Conservation (phyloP, 2,797 vertebrate genomes). For the Sebastes hopkinsi region DNA sequence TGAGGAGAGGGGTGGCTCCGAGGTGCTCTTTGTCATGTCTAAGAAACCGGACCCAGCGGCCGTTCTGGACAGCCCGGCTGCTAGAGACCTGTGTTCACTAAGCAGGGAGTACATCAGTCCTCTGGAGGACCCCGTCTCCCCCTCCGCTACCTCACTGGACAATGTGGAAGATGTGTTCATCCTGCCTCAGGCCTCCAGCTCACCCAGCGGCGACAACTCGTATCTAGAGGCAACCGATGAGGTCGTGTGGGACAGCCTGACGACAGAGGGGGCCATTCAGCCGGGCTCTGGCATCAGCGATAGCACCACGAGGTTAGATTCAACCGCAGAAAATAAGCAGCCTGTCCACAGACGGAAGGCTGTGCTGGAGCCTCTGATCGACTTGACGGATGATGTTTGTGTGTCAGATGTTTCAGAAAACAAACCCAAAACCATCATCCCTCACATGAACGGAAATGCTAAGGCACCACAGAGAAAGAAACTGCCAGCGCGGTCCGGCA, state of each 20-base stretch:
- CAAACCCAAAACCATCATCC: constrained; percentile 31
- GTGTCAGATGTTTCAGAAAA: constrained; percentile 34
- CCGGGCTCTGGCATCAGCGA: constrained; percentile 20
- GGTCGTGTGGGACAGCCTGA: constrained; percentile 22
- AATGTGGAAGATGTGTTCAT: constrained; percentile 70
- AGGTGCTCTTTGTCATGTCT: constrained; percentile 68
- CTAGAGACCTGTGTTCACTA: constrained; percentile 49
- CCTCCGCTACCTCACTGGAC: constrained; percentile 73
- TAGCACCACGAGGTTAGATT: constrained; percentile 23
- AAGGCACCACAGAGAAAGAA: constrained; percentile 61
- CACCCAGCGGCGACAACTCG: constrained; percentile 64
- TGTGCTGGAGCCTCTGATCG: constrained; percentile 39
- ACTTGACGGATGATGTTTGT: constrained; percentile 53
- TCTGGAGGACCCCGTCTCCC: constrained; percentile 78
- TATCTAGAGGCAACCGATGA: constrained; percentile 35
- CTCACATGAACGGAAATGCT: constrained; percentile 64
- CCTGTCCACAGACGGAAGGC: constrained; percentile 15
- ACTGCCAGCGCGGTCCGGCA: constrained; percentile 73
- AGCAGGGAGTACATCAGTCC: constrained; percentile 75
- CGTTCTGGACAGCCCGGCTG: constrained; percentile 16
- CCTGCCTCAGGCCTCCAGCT: constrained; percentile 76
- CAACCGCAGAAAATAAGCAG: constrained; percentile 32
- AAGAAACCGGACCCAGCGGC: constrained; percentile 56
- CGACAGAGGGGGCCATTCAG: constrained; percentile 35
- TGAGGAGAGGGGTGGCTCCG: constrained; percentile 30